A percentile compares a stretch with the other conserved stretches of the same genome.
Conservation (phyloP, 2,888 invertebrate genomes). For the Metalampra italica region DNA sequence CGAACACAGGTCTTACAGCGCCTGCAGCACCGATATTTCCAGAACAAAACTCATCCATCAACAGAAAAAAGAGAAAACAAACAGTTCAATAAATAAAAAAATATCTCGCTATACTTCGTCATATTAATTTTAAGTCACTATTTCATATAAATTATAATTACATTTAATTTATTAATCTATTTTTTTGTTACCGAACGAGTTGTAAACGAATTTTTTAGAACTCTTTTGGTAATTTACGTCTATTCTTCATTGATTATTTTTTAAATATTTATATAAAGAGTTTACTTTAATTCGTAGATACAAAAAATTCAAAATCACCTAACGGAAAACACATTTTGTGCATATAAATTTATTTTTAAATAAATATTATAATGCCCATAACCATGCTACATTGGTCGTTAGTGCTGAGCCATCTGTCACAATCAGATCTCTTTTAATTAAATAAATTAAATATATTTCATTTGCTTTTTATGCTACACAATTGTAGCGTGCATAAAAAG, state of each 20-base stretch:
- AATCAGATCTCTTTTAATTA: conserved; percentile 18
- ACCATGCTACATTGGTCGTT: conserved; percentile 25
- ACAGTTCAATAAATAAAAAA: conserved; percentile 5
- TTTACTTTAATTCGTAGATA: neutral
- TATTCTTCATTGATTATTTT: too few relatives aligned
- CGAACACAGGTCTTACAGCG: too few relatives aligned
- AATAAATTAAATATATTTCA: neutral
- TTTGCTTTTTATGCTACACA: neutral
- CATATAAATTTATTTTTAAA: conserved; percentile 15
- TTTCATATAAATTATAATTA: neutral
- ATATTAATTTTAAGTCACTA: neutral
- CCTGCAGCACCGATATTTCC: too few relatives aligned
- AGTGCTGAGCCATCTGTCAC: conserved; percentile 18
- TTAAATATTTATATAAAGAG: neutral
- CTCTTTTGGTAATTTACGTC: too few relatives aligned
- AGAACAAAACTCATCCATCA: too few relatives aligned
- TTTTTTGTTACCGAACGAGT: too few relatives aligned
- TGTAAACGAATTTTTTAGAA: too few relatives aligned
- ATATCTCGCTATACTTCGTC: neutral
- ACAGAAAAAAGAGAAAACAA: too few relatives aligned
- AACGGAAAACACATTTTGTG: conserved; percentile 20
- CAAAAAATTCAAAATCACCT: conserved; percentile 5
- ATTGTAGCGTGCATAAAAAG: neutral
- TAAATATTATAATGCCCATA: conserved; percentile 26
- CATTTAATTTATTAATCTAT: neutral